Base-by-base conservation (phyloP, 1,140 invertebrate genomes). In the Conopomorpha cramerella region DNA sequence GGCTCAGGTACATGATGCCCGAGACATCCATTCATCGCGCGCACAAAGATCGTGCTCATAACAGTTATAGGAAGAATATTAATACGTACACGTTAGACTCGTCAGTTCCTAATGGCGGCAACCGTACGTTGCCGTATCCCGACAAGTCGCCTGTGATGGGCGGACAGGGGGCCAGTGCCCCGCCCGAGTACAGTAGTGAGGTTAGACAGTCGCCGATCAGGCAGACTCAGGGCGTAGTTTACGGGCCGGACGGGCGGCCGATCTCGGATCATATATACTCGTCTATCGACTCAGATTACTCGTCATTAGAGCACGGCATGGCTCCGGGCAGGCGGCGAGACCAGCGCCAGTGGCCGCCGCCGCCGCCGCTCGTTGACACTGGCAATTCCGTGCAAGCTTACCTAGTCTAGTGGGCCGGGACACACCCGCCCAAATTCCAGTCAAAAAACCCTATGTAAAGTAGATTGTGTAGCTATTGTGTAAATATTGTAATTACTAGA, bases 1-100 rank as follows among this genome's bases (percentile, higher is more conserved):
- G 93, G 52, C 77, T 96, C 19, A 84, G 88, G 42, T 96, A 92
- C 73, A 89, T 90, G 43, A 89, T 97, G 84, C 93, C 93, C 16
- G n/a, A n/a, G n/a, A n/a, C n/a, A n/a, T n/a, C n/a, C n/a, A n/a
- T n/a, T n/a, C n/a, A n/a, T n/a, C n/a, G n/a, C n/a, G n/a, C n/a
- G n/a, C n/a, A n/a, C n/a, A n/a, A n/a, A n/a, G 82, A 83, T 48
- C 78, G 55, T 34, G 51, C 60, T 19, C 57, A 63, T 16, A 47
- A 58, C 12, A 65, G 57, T 37, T 88, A 87, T 71, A 80, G 87
- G 40, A 82, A 86, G 17, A 89, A 89, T 64, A 88, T 90, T 45
- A 90, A 89, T 55, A 89, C 87, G 31, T 90, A 89, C 62, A 89
- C 86, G 14, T 79, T 86, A 53, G 85, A 86, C 56, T 86, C 77